phyloP scores from a whole-genome alignment of 2,797 vertebrate genomes.

The Malacoraja senta region DNA sequence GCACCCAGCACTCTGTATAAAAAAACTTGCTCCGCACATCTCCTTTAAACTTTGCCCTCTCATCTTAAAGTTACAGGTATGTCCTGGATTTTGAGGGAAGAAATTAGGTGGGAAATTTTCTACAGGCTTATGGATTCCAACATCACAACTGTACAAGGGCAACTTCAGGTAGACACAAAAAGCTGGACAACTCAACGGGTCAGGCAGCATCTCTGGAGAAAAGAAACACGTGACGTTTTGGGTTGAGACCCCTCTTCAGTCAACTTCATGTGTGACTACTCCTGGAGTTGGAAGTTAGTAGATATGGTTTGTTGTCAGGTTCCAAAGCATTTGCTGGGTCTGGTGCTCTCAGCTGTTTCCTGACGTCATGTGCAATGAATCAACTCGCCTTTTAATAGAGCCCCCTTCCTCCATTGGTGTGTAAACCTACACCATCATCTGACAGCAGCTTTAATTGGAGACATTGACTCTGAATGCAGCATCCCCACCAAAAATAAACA shows the following conservation, averaged over 20 bases:
- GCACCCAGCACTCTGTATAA: too few species aligned
- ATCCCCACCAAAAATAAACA: neutral
- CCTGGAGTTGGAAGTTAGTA: neutral
- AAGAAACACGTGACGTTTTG: too few species aligned
- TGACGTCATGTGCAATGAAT: neutral
- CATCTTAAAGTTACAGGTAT: neutral
- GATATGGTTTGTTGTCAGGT: neutral
- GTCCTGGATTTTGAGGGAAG: neutral
- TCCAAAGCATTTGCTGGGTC: neutral
- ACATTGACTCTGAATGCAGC: neutral
- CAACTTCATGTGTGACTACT: neutral
- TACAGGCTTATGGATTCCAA: neutral
- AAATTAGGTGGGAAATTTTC: neutral
- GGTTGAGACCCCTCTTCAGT: too few species aligned
- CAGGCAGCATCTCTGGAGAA: too few species aligned
- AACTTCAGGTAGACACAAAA: neutral
- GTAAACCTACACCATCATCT: conserved; percentile 20
- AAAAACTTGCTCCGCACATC: too few species aligned
- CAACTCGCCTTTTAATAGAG: conserved; percentile 25
- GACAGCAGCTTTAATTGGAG: conserved; percentile 36
- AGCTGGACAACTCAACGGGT: too few species aligned
- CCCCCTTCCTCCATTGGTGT: neutral
- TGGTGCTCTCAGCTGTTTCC: conserved; percentile 8
- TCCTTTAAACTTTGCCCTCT: too few species aligned
- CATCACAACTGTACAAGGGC: neutral